Conservation (phyloP, 2,888 invertebrate species). For the Apodemia hepburni region DNA sequence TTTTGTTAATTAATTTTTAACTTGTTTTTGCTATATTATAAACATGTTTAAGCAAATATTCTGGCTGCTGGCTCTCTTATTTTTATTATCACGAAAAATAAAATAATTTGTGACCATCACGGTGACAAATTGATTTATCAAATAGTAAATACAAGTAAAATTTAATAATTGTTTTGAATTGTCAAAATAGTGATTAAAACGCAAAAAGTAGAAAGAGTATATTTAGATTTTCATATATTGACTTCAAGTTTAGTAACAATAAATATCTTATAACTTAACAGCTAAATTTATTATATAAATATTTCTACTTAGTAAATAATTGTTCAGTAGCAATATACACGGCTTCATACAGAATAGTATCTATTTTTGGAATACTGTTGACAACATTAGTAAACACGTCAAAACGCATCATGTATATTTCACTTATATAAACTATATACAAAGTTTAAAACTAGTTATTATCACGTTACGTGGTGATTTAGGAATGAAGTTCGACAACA, state of each 20-base stretch:
- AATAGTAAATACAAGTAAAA: too few relatives aligned
- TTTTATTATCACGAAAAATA: too few relatives aligned
- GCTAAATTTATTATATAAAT: conserved; percentile 33
- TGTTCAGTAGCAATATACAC: conserved; percentile 57
- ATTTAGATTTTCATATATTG: background rate
- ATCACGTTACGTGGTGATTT: conserved; percentile 72
- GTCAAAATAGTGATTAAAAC: background rate
- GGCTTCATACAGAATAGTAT: conserved; percentile 37
- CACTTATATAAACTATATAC: conserved; percentile 63
- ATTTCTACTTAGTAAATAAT: conserved; percentile 41
- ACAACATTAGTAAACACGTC: conserved; percentile 22
- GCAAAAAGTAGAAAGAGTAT: background rate
- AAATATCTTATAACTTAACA: conserved; percentile 12
- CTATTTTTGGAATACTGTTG: conserved; percentile 24
- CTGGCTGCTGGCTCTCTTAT: too few relatives aligned
- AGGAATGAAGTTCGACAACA: conserved; percentile 36
- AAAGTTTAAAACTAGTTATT: conserved; percentile 71
- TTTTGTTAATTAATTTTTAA: too few relatives aligned
- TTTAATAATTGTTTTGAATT: background rate
- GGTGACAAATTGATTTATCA: too few relatives aligned
- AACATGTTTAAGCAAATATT: too few relatives aligned
- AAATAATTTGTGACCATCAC: too few relatives aligned
- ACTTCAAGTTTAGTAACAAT: conserved; percentile 9
- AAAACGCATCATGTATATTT: conserved; percentile 40
- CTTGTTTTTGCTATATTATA: too few relatives aligned